A percentile compares a stretch with the other conserved stretches of the same genome.
phyloP scores from a whole-genome alignment of 2,113 vertebrate species.

The Litocranius walleri region DNA sequence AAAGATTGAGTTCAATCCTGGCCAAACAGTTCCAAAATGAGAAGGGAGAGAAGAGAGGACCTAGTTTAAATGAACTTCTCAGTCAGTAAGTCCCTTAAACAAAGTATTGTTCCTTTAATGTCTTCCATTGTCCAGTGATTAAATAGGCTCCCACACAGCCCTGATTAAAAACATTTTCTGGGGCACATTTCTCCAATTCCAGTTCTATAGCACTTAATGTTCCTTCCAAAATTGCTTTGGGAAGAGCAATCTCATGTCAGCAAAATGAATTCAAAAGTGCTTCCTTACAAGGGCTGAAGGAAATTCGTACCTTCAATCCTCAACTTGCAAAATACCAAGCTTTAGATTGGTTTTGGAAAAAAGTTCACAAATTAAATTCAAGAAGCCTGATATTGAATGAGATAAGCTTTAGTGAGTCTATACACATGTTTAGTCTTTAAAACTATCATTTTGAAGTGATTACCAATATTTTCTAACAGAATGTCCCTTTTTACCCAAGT shows the following conservation, averaged over 20 bases:
- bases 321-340: conserved; percentile 37
- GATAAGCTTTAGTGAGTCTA: conserved; percentile 27
- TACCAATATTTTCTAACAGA: conserved; percentile 29
- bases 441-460: conserved; percentile 18
- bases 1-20: conserved; percentile 14
- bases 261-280: conserved; percentile 63
- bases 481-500: conserved; percentile 11
- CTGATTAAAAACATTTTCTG: conserved; percentile 67
- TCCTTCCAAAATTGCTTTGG: conserved; percentile 68
- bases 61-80: conserved; percentile 55
- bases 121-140: conserved; percentile 55
- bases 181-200: conserved; percentile 51
- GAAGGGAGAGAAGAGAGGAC: conserved; percentile 35
- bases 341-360: conserved; percentile 56
- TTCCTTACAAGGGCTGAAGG: conserved; percentile 29
- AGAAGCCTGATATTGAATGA: conserved; percentile 20
- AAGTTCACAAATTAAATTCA: conserved; percentile 46
- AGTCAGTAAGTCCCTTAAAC: conserved; percentile 39
- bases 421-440: conserved; percentile 3
- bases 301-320: conserved; percentile 46
- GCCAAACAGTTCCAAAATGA: conserved; percentile 21
- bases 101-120: conserved; percentile 52
- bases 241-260: conserved; percentile 55
- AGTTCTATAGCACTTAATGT: conserved; percentile 56
- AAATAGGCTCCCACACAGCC: conserved; percentile 43